Conservation (phyloP, 2,888 invertebrate genomes). For the Nemurella pictetii region DNA sequence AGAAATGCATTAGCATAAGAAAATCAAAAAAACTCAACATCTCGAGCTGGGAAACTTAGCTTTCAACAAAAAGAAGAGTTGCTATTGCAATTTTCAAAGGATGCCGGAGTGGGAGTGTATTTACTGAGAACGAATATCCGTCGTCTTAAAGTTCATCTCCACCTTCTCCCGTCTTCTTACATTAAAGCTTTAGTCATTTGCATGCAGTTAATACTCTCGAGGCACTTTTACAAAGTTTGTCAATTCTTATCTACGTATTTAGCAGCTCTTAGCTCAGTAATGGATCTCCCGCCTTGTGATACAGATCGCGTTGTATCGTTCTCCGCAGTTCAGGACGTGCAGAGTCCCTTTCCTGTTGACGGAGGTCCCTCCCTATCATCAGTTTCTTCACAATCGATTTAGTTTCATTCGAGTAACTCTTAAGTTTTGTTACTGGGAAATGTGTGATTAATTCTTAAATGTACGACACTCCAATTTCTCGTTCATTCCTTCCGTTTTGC, state of each 20-base stretch:
- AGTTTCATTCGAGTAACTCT: neutral
- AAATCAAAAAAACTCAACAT: neutral
- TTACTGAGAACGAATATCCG: neutral
- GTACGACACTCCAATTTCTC: neutral
- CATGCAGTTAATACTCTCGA: constrained; percentile 10
- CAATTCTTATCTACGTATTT: constrained; percentile 17
- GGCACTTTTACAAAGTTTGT: constrained; percentile 17
- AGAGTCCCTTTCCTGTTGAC: neutral
- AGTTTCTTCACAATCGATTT: neutral
- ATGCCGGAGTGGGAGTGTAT: neutral
- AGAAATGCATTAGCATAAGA: neutral
- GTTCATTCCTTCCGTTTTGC: neutral
- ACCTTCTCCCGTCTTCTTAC: neutral
- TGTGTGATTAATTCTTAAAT: too few relatives aligned
- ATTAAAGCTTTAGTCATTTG: neutral
- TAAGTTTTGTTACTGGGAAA: neutral
- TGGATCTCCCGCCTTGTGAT: neutral
- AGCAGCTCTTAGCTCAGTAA: neutral
- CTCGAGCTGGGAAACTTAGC: neutral
- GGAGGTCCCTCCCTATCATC: neutral
- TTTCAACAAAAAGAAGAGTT: neutral
- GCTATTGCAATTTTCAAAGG: neutral
- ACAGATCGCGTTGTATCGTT: neutral
- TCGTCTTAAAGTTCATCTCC: neutral
- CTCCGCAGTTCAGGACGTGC: neutral